phyloP scores from a whole-genome alignment of 2,797 vertebrate species.

The Holocentrus rufus region DNA sequence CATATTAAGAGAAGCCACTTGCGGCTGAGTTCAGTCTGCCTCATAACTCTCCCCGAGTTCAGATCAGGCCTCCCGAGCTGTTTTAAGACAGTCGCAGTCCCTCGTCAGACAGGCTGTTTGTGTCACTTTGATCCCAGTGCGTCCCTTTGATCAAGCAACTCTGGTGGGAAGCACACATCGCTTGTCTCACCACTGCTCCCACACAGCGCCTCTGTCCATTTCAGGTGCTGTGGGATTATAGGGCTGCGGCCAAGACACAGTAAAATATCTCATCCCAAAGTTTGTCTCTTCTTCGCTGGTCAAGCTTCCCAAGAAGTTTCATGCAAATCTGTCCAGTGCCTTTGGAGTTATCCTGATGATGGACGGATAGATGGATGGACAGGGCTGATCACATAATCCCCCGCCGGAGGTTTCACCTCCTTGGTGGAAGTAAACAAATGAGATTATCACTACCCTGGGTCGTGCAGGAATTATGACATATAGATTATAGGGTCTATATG shows the following conservation, averaged over 20 bases:
- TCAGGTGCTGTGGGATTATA: background rate
- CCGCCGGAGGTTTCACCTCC: too few species aligned
- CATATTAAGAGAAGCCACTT: slow-evolving; percentile 75
- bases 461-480: too few species aligned
- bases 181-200: slow-evolving; percentile 61
- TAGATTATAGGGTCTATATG: background rate
- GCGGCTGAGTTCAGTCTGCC: slow-evolving; percentile 54
- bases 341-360: too few species aligned
- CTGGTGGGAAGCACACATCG: slow-evolving; percentile 32
- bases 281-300: too few species aligned
- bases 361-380: too few species aligned
- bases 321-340: too few species aligned
- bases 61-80: slow-evolving; percentile 55
- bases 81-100: slow-evolving; percentile 61
- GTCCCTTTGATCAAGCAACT: slow-evolving; percentile 57
- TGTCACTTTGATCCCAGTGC: slow-evolving; percentile 63
- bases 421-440: background rate
- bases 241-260: slow-evolving; percentile 19
- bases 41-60: slow-evolving; percentile 67
- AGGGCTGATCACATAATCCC: too few species aligned
- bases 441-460: background rate
- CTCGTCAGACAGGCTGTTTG: slow-evolving; percentile 56
- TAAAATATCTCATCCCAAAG: slow-evolving; percentile 10
- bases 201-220: background rate
- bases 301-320: too few species aligned